phyloP scores from a whole-genome alignment of 2,888 invertebrate species.

The Griposia aprilina region DNA sequence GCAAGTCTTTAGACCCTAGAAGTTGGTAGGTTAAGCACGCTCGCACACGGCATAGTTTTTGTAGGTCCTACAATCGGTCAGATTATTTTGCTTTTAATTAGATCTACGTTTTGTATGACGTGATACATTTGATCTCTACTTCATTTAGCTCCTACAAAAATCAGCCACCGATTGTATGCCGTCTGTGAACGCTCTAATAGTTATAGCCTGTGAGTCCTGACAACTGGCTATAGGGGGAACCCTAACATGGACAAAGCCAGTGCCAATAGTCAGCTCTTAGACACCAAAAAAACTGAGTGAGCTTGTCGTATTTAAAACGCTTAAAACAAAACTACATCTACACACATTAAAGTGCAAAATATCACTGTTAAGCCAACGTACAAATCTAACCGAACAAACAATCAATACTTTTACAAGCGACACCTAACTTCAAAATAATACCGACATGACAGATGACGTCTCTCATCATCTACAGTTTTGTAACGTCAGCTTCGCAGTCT shows the following conservation, averaged over 20 bases:
- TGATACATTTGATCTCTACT: neutral
- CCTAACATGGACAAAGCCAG: neutral
- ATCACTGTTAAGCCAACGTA: constrained; percentile 57
- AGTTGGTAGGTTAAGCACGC: neutral
- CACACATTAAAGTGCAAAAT: constrained; percentile 54
- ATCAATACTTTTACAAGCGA: constrained; percentile 46
- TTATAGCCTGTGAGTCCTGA: neutral
- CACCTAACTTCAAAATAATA: constrained; percentile 47
- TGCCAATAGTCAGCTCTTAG: neutral
- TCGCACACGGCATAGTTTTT: neutral
- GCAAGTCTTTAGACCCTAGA: constrained; percentile 28
- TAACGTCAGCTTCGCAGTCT: constrained; percentile 82
- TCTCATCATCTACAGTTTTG: constrained; percentile 76
- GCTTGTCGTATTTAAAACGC: constrained; percentile 33
- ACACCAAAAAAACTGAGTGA: constrained; percentile 24
- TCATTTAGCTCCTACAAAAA: neutral
- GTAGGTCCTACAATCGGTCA: neutral
- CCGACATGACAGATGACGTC: constrained; percentile 35
- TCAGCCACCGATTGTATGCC: neutral
- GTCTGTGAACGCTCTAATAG: neutral
- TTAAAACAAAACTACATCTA: constrained; percentile 41
- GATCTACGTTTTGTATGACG: neutral
- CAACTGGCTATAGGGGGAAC: neutral
- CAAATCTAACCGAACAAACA: constrained; percentile 44
- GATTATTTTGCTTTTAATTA: neutral